Base-by-base conservation (phyloP, 2,797 vertebrate species). In the Sparus aurata region DNA sequence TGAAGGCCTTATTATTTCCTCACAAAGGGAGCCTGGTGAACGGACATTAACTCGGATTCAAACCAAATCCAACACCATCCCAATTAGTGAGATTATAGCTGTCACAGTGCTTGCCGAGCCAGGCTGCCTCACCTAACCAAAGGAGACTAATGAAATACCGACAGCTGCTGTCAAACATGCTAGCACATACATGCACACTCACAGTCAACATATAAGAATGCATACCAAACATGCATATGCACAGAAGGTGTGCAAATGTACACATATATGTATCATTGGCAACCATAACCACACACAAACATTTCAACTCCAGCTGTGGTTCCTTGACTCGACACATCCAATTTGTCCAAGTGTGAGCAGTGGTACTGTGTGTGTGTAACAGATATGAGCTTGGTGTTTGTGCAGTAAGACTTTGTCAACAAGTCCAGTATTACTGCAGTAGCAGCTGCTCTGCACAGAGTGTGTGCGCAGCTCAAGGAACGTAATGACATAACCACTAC, bases 11-110 rank as follows among this genome's bases (percentile, higher is more conserved):
- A 92, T 95, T 92, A 93, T 92, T 90, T 90, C 81, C 70, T 63
- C 79, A 87, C 87, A 91, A 90, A 87, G 77, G 80, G 50, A 83
- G 70, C 72, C 66, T 88, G 86, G 84, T 86, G 85, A 92, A 92
- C 25, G 62, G 87, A 87, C 89, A 91, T 91, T 85, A 90, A 88
- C 82, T 92, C 82, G 43, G 43, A 89, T 83, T 91, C 85, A 85
- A 86, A 91, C 88, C 87, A 89, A 93, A 89, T 91, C 81, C 89
- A 88, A 85, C 76, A 75, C 84, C 80, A 83, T 84, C 84, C 91
- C 92, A 94, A 92, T 94, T 94, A 94, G 87, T 69, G 71, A 91
- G 87, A 93, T 92, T 86, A 91, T 85, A 92, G 79, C 75, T 87
- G 84, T 91, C 87, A 87, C 77, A 72, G 73, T 66, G 79, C 82